These are phyloP conservation scores for Sitta europaea DNA, from an alignment of 2,113 vertebrate species.

Conservation along the genomic window DNA sequence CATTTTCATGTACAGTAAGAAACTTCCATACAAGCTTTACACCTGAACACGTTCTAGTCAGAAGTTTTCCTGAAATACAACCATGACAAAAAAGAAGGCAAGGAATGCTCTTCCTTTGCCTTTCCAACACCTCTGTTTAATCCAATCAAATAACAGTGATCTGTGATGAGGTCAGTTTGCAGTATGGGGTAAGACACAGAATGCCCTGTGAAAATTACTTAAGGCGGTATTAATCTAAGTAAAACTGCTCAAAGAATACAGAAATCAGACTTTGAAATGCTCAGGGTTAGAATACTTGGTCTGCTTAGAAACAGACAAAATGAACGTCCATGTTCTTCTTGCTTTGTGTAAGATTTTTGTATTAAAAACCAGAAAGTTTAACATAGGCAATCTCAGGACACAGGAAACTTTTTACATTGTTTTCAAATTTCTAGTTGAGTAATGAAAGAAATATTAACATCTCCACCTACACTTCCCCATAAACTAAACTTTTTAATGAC, in stretches of 20 bases:
- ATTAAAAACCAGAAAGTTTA: not conserved
- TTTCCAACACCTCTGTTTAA: not conserved
- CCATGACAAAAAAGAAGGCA: not conserved
- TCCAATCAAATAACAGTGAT: not conserved
- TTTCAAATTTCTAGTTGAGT: constrained; percentile 40
- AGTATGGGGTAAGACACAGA: not conserved
- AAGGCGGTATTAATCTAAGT: not conserved
- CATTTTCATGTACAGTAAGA: not conserved
- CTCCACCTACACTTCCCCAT: constrained; percentile 53
- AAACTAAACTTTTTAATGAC: constrained; percentile 49
- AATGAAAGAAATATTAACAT: constrained; percentile 55
- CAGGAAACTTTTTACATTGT: not conserved
- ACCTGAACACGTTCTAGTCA: not conserved
- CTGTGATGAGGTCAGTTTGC: not conserved
- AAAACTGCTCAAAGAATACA: not conserved
- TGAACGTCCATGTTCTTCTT: not conserved
- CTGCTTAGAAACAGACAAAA: not conserved
- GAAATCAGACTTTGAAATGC: not conserved
- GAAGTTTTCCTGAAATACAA: not conserved
- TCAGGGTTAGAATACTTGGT: not conserved
- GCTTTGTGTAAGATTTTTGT: not conserved
- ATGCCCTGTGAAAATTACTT: not conserved
- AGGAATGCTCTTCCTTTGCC: not conserved
- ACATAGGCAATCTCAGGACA: constrained; percentile 10
- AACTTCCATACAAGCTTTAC: not conserved